Conservation (phyloP, 2,113 vertebrate genomes). For the Megalops atlanticus region DNA sequence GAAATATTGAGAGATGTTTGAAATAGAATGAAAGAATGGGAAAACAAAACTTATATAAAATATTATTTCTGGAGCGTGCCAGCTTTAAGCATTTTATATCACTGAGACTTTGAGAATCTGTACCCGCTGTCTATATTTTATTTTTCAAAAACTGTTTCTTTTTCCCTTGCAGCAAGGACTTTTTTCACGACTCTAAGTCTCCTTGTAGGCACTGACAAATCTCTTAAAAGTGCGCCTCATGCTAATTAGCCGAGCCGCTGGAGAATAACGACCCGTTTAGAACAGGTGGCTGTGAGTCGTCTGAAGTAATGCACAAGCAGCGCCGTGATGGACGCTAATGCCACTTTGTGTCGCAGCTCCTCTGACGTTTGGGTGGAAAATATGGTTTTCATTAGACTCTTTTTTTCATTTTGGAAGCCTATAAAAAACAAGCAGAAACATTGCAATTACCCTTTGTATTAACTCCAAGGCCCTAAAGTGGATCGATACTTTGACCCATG, state of each 20-base stretch:
- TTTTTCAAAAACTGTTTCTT: too few species aligned
- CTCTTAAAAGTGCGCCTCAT: too few species aligned
- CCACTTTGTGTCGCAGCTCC: not conserved
- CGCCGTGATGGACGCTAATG: not conserved
- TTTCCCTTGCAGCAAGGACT: too few species aligned
- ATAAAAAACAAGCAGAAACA: conserved; percentile 16
- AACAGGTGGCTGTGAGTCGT: not conserved
- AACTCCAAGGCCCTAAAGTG: conserved; percentile 14
- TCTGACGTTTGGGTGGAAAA: not conserved
- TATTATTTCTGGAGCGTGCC: too few species aligned
- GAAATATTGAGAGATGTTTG: too few species aligned
- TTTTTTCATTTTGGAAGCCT: conserved; percentile 13
- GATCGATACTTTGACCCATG: conserved; percentile 16
- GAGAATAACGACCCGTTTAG: not conserved
- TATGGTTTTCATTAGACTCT: conserved; percentile 5
- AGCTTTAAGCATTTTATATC: too few species aligned
- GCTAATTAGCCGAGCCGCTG: not conserved
- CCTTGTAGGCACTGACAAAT: too few species aligned
- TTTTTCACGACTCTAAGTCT: too few species aligned
- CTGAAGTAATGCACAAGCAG: not conserved
- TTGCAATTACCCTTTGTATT: conserved; percentile 19
- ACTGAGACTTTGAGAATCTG: too few species aligned
- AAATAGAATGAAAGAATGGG: too few species aligned
- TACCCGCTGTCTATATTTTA: too few species aligned
- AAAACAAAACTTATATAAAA: too few species aligned